Base-by-base conservation (phyloP, 2,888 invertebrate genomes). In the Volucella zonaria region DNA sequence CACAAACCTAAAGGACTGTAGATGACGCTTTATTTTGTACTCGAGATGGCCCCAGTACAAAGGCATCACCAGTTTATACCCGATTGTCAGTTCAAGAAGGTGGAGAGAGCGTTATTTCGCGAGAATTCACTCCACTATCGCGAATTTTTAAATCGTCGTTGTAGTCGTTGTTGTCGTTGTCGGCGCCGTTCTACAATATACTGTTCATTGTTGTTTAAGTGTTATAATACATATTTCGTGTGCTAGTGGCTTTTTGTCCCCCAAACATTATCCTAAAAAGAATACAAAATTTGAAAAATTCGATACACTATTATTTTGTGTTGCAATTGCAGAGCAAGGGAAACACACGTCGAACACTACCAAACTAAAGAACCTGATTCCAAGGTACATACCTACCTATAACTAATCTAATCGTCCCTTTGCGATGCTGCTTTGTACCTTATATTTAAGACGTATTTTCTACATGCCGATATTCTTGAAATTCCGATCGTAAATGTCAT, bases 1-100 rank as follows among this genome's bases (percentile, higher is more conserved):
- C 31, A 23, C 15, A 11, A 52, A 23, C 11, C 18, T 15, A 9
- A 52, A 11, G 3, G 18, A 52, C 18, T 15, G 11, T 23, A 14
- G 14, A 10, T n/a, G 56, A n/a, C 51, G 12, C 43, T 66, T 49
- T 51, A 43, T 62, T 64, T 51, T 11, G 52, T 45, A 18, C 12
- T 51, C 54, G 62, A 9, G 54, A 71, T 70, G 58, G 70, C 23
- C 45, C 62, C 49, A 51, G 66, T 68, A 14, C 52, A 82, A 59
- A 64, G 58, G 45, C 61, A 71, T 42, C 61, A 67, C 51, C 80
- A 85, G 85, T 85, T 77, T 51, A 68, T 81, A 73, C 15, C 73
- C 76, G 81, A 81, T 85, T 85, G 85, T 77, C 85, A 77, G 73
- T 85, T 71, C 85, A 81, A 81, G 56, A 81, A 85, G 85, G 85